Base-by-base conservation (phyloP, 2,797 vertebrate genomes). In the Momotus momota region DNA sequence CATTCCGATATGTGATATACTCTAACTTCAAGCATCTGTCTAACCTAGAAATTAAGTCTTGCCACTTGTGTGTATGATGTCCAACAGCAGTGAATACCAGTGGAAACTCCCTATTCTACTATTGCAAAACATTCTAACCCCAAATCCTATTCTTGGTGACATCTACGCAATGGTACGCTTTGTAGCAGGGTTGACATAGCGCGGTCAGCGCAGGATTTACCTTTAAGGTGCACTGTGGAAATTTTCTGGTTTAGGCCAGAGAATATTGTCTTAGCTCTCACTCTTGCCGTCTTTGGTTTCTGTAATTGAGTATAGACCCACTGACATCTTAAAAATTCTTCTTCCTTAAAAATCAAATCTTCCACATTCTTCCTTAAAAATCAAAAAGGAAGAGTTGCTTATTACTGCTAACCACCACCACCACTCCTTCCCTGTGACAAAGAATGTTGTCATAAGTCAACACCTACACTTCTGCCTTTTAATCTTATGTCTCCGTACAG, bases 401-500 rank as follows among this genome's bases (percentile, higher is more conserved):
- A 0, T 75, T 84, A 81, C 17, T 81, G 85, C 78, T 67, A 83
- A 89, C 35, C 81, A 70, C 64, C 45, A 67, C 15, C 57, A 91
- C 22, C 72, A 75, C 60, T 69, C 70, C 86, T 88, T 75, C 21
- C 31, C 52, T 81, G 31, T 90, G 91, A 96, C 48, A 45, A 95
- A 79, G 66, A 52, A 46, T 88, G 66, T 79, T 78, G 57, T 93
- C 72, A 26, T 55, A 62, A 86, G 20, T 88, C 67, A 93, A 75
- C 64, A 15, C 83, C 90, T 90, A 93, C 88, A n/a, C 55, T 81
- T 92, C 35, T 83, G 45, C 73, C 58, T 93, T 85, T 66, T 67
- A 58, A 84, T 80, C 67, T 91, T 69, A 11, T 6, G 70, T 81
- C 72, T 95, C 72, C 58, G 4, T 75, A 72, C 21, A 61, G 55